Evolutionary conservation across 2,113 vertebrate genomes (phyloP).

Genomic region (Tylochromis polylepis): DNA sequence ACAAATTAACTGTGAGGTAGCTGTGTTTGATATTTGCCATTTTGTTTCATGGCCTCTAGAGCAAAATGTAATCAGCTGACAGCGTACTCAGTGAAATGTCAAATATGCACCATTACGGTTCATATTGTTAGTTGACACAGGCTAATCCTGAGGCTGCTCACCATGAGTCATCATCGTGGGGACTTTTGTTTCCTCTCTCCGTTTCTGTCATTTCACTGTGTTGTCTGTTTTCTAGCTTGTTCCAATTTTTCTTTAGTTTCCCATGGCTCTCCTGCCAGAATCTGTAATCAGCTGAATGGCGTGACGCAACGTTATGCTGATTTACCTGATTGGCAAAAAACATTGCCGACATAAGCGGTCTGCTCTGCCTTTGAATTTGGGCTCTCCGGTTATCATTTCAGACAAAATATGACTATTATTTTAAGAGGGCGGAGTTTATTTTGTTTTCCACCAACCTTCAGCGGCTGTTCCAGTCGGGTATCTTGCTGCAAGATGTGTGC

Average conservation of each 20-base stretch:
- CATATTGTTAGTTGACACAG: slow-evolving; percentile 49
- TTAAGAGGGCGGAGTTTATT: not conserved
- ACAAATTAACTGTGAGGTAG: not conserved
- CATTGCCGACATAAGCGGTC: slow-evolving; percentile 14
- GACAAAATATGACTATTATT: slow-evolving; percentile 5
- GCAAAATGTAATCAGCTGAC: slow-evolving; percentile 17
- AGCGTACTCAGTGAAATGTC: slow-evolving; percentile 17
- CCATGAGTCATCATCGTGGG: slow-evolving; percentile 58
- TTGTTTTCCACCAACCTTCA: not conserved
- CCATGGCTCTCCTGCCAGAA: not conserved
- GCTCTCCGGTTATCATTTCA: not conserved
- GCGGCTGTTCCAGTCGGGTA: not conserved
- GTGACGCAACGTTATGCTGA: slow-evolving; percentile 25
- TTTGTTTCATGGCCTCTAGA: not conserved
- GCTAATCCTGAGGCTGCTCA: slow-evolving; percentile 54
- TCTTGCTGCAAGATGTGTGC: not conserved
- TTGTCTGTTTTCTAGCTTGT: slow-evolving; percentile 39
- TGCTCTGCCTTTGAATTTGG: not conserved
- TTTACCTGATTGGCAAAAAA: slow-evolving; percentile 39
- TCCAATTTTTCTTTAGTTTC: slow-evolving; percentile 44
- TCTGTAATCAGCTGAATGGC: slow-evolving; percentile 36
- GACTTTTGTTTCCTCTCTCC: slow-evolving; percentile 48
- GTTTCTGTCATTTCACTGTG: slow-evolving; percentile 30
- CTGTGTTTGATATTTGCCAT: not conserved
- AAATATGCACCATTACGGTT: slow-evolving; percentile 21